phyloP scores from a whole-genome alignment of 92 coral and sea anemone species.

The Bergia puertoricense region DNA sequence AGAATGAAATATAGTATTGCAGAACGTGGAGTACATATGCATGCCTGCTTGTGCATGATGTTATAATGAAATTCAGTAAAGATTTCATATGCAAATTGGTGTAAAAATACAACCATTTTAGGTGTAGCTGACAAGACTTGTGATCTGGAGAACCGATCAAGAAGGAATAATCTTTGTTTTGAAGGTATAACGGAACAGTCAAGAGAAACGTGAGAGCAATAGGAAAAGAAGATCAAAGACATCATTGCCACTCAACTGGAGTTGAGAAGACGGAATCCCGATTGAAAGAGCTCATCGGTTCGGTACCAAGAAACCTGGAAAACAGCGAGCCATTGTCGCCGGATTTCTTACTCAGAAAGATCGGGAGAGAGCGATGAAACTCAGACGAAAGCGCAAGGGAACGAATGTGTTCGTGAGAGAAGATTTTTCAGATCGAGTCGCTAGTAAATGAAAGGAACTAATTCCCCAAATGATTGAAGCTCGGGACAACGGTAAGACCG shows the following conservation, averaged over 20 bases:
- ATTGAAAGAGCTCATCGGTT: neutral
- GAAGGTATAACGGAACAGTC: slow-evolving; percentile 31
- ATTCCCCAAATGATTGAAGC: neutral
- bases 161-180: slow-evolving; percentile 29
- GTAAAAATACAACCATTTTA: too few relatives aligned
- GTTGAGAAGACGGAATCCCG: neutral
- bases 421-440: slow-evolving; percentile 48
- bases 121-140: neutral
- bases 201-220: slow-evolving; percentile 24
- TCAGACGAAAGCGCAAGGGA: slow-evolving; percentile 39
- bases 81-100: too few relatives aligned
- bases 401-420: slow-evolving; percentile 28
- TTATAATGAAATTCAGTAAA: too few relatives aligned
- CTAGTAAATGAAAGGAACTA: neutral
- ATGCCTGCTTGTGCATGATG: too few relatives aligned
- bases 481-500: slow-evolving; percentile 32
- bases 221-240: slow-evolving; percentile 8
- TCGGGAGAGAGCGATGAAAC: slow-evolving; percentile 8
- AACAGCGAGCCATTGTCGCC: neutral
- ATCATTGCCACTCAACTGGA: slow-evolving; percentile 17
- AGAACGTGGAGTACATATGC: too few relatives aligned
- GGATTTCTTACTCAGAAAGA: neutral
- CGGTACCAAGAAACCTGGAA: neutral
- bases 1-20: too few relatives aligned
- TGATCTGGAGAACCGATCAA: slow-evolving; percentile 33